phyloP scores from a whole-genome alignment of 1,140 invertebrate genomes.

The Caenorhabditis brenneri region DNA sequence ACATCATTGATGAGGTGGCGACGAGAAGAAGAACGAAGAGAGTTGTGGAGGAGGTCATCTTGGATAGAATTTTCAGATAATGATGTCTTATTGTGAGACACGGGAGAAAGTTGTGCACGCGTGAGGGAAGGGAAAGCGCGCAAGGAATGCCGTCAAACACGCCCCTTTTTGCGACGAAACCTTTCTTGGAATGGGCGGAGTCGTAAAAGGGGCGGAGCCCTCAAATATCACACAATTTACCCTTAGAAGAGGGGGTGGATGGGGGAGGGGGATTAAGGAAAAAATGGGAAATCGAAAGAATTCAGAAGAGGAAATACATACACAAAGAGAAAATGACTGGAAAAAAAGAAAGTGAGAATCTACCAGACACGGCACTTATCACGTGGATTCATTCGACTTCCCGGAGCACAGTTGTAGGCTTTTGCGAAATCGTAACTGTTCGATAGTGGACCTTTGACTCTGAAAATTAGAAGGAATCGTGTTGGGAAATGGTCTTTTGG shows the following conservation, averaged over 20 bases:
- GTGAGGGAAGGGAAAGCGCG: neutral
- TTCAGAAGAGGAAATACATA: conserved; percentile 14
- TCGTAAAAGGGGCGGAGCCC: neutral
- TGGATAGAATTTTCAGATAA: neutral
- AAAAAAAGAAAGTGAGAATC: neutral
- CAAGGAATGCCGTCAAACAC: neutral
- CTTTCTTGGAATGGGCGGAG: neutral
- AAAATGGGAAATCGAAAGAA: neutral
- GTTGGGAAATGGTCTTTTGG: no score
- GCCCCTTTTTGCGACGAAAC: neutral
- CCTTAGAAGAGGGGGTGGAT: neutral
- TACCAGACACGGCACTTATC: conserved; percentile 76
- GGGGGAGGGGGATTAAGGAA: neutral
- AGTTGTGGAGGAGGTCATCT: neutral
- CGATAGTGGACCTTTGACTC: conserved; percentile 76
- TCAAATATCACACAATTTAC: neutral
- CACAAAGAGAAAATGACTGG: neutral
- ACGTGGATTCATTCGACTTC: conserved; percentile 75
- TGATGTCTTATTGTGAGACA: no score
- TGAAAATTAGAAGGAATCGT: conserved; percentile 70
- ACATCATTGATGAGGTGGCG: conserved; percentile 12
- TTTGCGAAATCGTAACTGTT: conserved; percentile 75
- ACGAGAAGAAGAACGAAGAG: neutral
- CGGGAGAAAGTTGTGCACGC: conserved; percentile 7
- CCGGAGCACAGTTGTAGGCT: conserved; percentile 74